A percentile compares a stretch with the other conserved stretches of the same genome.
phyloP scores from a whole-genome alignment of 2,888 invertebrate species.

The Drosophila anomelani region DNA sequence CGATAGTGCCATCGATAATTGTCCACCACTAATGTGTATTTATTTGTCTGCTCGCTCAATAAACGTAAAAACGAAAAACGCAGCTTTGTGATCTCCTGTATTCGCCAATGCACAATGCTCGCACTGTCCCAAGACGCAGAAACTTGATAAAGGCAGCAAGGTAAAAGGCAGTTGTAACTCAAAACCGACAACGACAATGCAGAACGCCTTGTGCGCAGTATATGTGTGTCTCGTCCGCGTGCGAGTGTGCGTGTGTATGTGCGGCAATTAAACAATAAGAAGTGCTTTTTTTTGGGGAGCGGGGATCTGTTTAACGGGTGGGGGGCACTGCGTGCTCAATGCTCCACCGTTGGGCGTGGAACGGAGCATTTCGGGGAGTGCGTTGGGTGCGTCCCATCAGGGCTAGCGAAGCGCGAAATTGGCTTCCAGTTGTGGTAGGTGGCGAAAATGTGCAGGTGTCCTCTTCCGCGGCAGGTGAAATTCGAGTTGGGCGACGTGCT shows the following conservation, averaged over 20 bases:
- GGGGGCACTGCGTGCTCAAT: constrained; percentile 26
- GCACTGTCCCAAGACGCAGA: constrained; percentile 32
- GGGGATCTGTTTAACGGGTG: constrained; percentile 23
- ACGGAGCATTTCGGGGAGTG: constrained; percentile 17
- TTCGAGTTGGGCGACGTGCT: constrained; percentile 3
- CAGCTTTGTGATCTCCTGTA: constrained; percentile 15
- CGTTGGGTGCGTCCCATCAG: constrained; percentile 47
- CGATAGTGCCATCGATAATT: too few relatives aligned
- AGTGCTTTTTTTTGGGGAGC: constrained; percentile 19
- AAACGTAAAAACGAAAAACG: constrained; percentile 43
- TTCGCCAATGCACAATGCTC: constrained; percentile 30
- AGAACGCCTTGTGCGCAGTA: constrained; percentile 35
- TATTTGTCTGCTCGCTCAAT: constrained; percentile 42
- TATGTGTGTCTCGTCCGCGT: constrained; percentile 18
- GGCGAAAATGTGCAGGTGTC: constrained; percentile 24
- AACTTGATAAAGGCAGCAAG: constrained; percentile 66
- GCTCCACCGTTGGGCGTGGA: constrained; percentile 67
- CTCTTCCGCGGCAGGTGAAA: constrained; percentile 45
- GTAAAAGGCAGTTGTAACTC: constrained; percentile 63
- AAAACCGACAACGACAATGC: constrained; percentile 45
- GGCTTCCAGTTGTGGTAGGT: constrained; percentile 46
- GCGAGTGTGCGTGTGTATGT: constrained; percentile 40
- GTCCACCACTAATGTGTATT: constrained; percentile 20
- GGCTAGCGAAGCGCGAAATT: constrained; percentile 72
- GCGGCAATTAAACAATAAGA: constrained; percentile 62